These are phyloP conservation scores for Bombus haemorrhoidalis DNA, from an alignment of 1,140 invertebrate genomes.

Conservation along the genomic window DNA sequence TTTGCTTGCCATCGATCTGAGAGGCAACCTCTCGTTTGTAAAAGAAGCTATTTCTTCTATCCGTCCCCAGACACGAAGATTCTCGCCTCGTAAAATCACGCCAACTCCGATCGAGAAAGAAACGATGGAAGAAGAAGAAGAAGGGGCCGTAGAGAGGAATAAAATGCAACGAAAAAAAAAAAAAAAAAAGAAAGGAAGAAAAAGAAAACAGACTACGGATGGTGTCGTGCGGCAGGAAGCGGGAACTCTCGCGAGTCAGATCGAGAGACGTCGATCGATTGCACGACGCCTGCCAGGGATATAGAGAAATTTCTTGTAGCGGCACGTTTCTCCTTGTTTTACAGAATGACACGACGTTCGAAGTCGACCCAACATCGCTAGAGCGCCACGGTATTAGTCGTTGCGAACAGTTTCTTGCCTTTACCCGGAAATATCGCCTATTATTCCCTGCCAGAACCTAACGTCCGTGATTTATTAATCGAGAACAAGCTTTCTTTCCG, in stretches of 20 bases:
- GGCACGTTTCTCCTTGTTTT: conserved; percentile 49
- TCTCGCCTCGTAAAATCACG: not conserved
- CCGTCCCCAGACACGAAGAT: not conserved
- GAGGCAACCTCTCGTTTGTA: not conserved
- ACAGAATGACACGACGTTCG: conserved; percentile 47
- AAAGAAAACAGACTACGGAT: not conserved
- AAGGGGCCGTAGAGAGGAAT: too few relatives aligned
- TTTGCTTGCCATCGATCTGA: not conserved
- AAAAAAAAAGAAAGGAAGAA: too few relatives aligned
- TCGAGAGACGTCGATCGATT: conserved; percentile 54
- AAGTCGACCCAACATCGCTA: not conserved
- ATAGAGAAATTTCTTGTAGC: conserved; percentile 50
- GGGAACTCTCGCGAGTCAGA: conserved; percentile 9
- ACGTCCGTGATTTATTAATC: conserved; percentile 39
- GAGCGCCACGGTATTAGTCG: conserved; percentile 38
- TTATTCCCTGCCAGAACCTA: not conserved
- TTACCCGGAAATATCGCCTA: conserved; percentile 50
- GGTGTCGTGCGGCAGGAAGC: conserved; percentile 47
- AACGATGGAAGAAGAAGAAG: not conserved
- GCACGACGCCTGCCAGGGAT: conserved; percentile 41
- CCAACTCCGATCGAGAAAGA: not conserved
- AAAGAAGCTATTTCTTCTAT: not conserved
- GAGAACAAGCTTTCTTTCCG: conserved; percentile 10
- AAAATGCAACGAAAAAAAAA: too few relatives aligned
- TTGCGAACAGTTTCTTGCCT: conserved; percentile 32